Percentiles rank a stretch among this genome's conserved stretches.
These are phyloP conservation scores for Onychostoma macrolepis DNA, from an alignment of 2,113 vertebrate species.

Conservation along the genomic window DNA sequence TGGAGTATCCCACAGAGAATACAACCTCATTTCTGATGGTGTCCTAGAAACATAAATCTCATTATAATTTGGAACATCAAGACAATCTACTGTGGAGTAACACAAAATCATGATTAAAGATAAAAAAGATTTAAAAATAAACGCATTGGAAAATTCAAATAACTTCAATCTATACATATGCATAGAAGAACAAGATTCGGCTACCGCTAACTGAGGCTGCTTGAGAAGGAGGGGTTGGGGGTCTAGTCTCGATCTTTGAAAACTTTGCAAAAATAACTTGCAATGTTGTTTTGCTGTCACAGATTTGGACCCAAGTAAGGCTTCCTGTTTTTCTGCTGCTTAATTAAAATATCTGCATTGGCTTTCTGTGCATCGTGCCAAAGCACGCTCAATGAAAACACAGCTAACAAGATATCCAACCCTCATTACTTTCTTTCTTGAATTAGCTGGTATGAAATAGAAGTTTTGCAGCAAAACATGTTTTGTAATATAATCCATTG, in stretches of 20 bases:
- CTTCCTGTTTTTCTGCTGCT: conserved; percentile 50
- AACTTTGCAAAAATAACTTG: conserved; percentile 67
- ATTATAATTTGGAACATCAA: conserved; percentile 81
- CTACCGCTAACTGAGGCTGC: conserved; percentile 51
- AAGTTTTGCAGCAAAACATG: conserved; percentile 8
- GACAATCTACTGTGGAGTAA: conserved; percentile 75
- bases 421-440: conserved; percentile 25
- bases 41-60: conserved; percentile 83
- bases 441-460: conserved; percentile 35
- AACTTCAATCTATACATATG: conserved; percentile 74
- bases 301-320: conserved; percentile 46
- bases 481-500: conserved; percentile 21
- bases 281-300: conserved; percentile 58
- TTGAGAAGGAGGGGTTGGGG: conserved; percentile 59
- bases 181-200: conserved; percentile 64
- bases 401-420: conserved; percentile 34
- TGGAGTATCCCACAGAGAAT: conserved; percentile 75
- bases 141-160: conserved; percentile 73
- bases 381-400: conserved; percentile 41
- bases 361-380: conserved; percentile 27
- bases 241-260: conserved; percentile 60
- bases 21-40: conserved; percentile 75
- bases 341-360: conserved; percentile 55
- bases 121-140: conserved; percentile 78
- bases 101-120: conserved; percentile 74